Evolutionary conservation across 2,797 vertebrate species (phyloP), one percentile per base, ranked within the genome.

Genomic region (Cephalopachus bancanus): DNA sequence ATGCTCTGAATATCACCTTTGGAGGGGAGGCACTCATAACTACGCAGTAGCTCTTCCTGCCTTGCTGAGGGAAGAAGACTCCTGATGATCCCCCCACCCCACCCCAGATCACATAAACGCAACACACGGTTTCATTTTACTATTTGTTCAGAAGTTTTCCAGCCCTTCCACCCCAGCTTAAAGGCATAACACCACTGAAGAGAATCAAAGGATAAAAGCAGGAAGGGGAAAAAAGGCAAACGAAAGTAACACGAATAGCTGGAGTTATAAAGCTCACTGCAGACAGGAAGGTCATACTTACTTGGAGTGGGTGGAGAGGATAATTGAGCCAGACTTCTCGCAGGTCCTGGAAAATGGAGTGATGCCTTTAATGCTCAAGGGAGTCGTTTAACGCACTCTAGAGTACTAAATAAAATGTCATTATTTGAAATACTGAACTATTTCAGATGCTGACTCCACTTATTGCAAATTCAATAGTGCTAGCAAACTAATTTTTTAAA

Each of bases 291-390:
- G 96, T 97, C 96, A 97, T 49, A 98, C 99, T 99, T 98, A 99
- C 99, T 99, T 99, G 99, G 97, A 99, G 99, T 98, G 99, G 99
- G 98, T 99, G 99, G 69, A 99, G 98, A 62, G 99, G 99, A 98
- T 99, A 99, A 99, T 99, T 99, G 98, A 99, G 99, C 99, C 99
- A 99, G 98, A 99, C 99, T 97, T 99, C 99, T 92, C 99, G 99
- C 95, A 99, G 99, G 98, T 99, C 99, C 99, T 99, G 98, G 96
- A 98, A 99, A 98, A 98, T 86, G 95, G 97, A 98, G 97, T 98
- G 98, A 97, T 96, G 97, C 65, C 97, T 98, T 98, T 98, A 99
- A 97, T 97, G 97, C 98, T 98, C 96, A 97, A 97, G 97, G 98
- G 98, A 98, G 95, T 97, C 96, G 98, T 98, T 99, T 98, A 98